Base-by-base conservation (phyloP, 2,113 vertebrate species). In the Eonycteris spelaea region DNA sequence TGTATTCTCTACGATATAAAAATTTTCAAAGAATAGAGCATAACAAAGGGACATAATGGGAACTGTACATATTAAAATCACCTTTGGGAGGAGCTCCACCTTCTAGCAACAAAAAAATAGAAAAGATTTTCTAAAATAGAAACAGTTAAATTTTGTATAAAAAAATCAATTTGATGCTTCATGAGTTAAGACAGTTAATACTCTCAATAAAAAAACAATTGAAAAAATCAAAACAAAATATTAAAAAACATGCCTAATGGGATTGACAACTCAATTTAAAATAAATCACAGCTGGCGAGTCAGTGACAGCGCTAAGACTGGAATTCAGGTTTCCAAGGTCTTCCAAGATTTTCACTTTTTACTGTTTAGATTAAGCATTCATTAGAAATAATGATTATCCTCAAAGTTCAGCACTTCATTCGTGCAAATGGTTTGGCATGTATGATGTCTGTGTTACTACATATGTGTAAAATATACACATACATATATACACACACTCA, bases 71-170 rank as follows among this genome's bases (percentile, higher is more conserved):
- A 1, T 43, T 87, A 92, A 90, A 75, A 71, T 15, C 11, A 40
- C 33, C 55, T 94, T 57, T 84, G 68, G 40, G 30, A 89, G 51
- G 48, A 57, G 9, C 43, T 57, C 40, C 1, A 61, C 6, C 59
- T 80, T 93, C 51, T 67, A 75, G 43, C 19, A 92, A 86, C n/a
- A 51, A 94, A 90, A 96, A 80, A 7, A 45, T 18, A 18, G 9
- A 10, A 2, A 53, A 38, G 10, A 35, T 84, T 87, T 84, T 84
- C 77, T 75, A 88, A 80, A 85, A 43, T 59, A 71, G 79, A 78
- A 63, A 91, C 9, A 53, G 48, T 55, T 94, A 88, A 59, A 70
- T 43, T 96, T 88, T 91, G 33, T 35, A 77, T 77, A 73, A 90
- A 86, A 30, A 67, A 82, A 83, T 0, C 51, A 65, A 79, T 38